These are phyloP conservation scores for Pogonocherus hispidulus DNA, from an alignment of 2,888 invertebrate genomes.

Conservation along the genomic window DNA sequence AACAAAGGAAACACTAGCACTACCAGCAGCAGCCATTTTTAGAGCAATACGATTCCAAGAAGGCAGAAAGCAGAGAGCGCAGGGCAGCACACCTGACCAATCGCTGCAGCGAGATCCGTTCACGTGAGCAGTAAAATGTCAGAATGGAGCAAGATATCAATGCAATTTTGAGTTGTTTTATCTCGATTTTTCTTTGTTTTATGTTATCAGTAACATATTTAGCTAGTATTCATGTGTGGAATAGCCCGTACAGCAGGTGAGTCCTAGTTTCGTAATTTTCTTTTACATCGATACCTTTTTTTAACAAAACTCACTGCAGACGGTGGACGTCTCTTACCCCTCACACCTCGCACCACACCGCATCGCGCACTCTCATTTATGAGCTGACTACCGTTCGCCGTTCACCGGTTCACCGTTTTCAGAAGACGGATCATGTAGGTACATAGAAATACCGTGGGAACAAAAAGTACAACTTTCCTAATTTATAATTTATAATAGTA, in stretches of 20 bases:
- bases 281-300: constrained; percentile 34
- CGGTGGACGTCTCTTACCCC: constrained; percentile 39
- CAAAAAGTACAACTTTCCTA: constrained; percentile 40
- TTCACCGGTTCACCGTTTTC: no score
- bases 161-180: constrained; percentile 70
- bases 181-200: constrained; percentile 81
- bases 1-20: constrained; percentile 88
- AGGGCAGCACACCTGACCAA: constrained; percentile 42
- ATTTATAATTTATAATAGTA: constrained; percentile 47
- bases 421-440: constrained; percentile 21
- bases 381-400: constrained; percentile 27
- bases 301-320: constrained; percentile 36
- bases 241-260: constrained; percentile 81
- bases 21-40: constrained; percentile 87
- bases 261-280: constrained; percentile 41
- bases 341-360: constrained; percentile 44
- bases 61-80: constrained; percentile 44
- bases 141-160: constrained; percentile 61
- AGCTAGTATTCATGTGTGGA: constrained; percentile 91
- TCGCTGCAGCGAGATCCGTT: constrained; percentile 34
- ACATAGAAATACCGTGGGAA: constrained; percentile 39
- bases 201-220: constrained; percentile 85
- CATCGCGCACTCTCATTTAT: constrained; percentile 36
- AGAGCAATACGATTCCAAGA: constrained; percentile 56
- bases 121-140: constrained; percentile 52